These are phyloP conservation scores for Drosophila demipolita DNA, from an alignment of 2,888 invertebrate species.

Conservation along the genomic window DNA sequence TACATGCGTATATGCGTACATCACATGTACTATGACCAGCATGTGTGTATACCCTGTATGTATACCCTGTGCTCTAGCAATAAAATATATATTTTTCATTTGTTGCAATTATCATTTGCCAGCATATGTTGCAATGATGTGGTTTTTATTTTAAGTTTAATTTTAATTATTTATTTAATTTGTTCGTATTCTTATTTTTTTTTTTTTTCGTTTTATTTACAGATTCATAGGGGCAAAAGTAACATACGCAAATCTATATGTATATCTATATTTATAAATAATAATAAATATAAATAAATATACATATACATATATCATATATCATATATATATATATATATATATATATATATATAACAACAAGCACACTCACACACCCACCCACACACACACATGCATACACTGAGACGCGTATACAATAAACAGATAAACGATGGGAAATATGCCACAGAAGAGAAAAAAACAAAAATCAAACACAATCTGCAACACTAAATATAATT, in stretches of 20 bases:
- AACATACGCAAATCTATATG: conserved; percentile 56
- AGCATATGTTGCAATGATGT: neutral
- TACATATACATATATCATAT: conserved; percentile 26
- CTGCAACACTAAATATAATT: conserved; percentile 30
- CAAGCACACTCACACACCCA: conserved; percentile 26
- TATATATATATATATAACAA: conserved; percentile 17
- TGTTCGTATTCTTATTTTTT: conserved; percentile 45
- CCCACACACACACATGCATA: conserved; percentile 18
- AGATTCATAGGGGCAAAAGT: conserved; percentile 80
- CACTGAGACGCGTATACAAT: conserved; percentile 30
- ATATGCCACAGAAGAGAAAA: conserved; percentile 28
- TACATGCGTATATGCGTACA: neutral
- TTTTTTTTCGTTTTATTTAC: conserved; percentile 61
- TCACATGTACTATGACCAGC: neutral
- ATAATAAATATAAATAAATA: conserved; percentile 36
- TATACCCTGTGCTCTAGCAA: conserved; percentile 4
- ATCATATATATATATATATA: conserved; percentile 35
- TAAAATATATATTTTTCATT: neutral
- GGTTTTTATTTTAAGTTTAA: conserved; percentile 5
- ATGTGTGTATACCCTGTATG: conserved; percentile 1
- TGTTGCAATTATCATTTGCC: conserved; percentile 24
- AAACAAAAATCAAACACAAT: conserved; percentile 32
- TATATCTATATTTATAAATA: conserved; percentile 48
- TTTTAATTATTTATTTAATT: conserved; percentile 30
- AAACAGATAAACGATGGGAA: conserved; percentile 31